Conservation (phyloP, 2,888 invertebrate species). For the Spialia ferax region DNA sequence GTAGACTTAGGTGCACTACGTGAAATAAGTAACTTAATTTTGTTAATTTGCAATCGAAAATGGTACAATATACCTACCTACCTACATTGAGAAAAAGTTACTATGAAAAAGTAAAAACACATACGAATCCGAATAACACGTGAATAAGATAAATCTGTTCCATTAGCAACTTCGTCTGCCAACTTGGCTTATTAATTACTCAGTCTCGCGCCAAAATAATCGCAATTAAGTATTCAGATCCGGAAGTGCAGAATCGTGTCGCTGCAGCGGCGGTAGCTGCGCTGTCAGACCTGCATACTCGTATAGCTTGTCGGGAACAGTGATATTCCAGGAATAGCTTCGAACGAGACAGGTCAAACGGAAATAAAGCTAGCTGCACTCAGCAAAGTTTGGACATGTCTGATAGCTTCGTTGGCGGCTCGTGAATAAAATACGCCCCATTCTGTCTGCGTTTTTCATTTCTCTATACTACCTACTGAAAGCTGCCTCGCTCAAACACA, state of each 20-base stretch:
- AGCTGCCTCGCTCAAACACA: constrained; percentile 12
- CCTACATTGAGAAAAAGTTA: too few relatives aligned
- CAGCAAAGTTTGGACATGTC: constrained; percentile 81
- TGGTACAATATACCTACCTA: too few relatives aligned
- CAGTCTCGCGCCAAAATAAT: constrained; percentile 62
- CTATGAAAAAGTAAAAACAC: too few relatives aligned
- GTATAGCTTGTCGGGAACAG: constrained; percentile 79
- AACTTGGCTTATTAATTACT: constrained; percentile 75
- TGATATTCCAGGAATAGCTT: constrained; percentile 76
- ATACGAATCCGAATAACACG: constrained; percentile 1
- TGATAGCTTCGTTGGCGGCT: constrained; percentile 76
- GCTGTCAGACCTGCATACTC: constrained; percentile 77
- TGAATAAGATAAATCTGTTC: constrained; percentile 55
- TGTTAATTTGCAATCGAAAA: too few relatives aligned
- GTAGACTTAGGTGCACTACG: too few relatives aligned
- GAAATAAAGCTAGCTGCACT: constrained; percentile 83
- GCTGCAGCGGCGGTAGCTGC: constrained; percentile 61
- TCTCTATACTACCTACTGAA: constrained; percentile 47
- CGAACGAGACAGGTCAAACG: constrained; percentile 82
- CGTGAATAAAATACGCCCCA: constrained; percentile 77
- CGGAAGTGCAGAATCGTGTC: constrained; percentile 80
- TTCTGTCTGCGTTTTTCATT: constrained; percentile 63
- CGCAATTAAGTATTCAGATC: constrained; percentile 80
- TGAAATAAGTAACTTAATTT: too few relatives aligned
- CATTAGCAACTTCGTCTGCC: constrained; percentile 63